These are phyloP conservation scores for Piliocolobus tephrosceles DNA, from an alignment of 2,113 vertebrate species.

Conservation along the genomic window DNA sequence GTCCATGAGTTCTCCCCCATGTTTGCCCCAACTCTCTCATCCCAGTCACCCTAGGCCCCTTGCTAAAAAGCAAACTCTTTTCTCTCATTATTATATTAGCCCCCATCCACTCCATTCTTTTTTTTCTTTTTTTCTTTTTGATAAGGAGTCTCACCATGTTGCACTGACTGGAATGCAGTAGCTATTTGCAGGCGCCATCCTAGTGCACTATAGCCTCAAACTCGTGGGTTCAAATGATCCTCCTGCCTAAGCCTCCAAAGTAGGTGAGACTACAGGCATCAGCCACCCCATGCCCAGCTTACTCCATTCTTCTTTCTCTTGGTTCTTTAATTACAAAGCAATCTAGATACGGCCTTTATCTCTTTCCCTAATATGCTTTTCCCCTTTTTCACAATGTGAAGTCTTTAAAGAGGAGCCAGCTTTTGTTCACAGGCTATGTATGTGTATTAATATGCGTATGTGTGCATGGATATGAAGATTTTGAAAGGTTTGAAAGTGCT, in stretches of 20 bases:
- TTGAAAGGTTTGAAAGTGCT: background rate
- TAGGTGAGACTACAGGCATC: background rate
- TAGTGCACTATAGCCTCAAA: background rate
- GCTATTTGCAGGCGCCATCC: background rate
- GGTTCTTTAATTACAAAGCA: background rate
- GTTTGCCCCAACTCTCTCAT: background rate
- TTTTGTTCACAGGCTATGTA: background rate
- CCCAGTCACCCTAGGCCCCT: background rate
- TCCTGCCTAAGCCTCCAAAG: background rate
- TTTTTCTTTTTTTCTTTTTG: background rate
- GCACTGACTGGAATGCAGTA: background rate
- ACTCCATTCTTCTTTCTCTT: background rate
- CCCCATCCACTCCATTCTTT: background rate
- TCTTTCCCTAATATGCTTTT: background rate
- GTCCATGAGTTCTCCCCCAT: background rate
- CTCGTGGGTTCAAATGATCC: background rate
- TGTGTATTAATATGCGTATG: background rate
- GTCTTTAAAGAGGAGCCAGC: background rate
- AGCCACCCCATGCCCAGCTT: background rate
- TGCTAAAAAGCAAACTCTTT: background rate
- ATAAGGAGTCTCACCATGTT: background rate
- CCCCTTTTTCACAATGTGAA: background rate
- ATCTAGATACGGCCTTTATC: background rate
- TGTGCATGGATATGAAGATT: background rate
- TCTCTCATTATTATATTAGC: background rate